A percentile compares a stretch with the other conserved stretches of the same genome.
Conservation (phyloP, 2,888 invertebrate species). For the Anthophora plumipes region DNA sequence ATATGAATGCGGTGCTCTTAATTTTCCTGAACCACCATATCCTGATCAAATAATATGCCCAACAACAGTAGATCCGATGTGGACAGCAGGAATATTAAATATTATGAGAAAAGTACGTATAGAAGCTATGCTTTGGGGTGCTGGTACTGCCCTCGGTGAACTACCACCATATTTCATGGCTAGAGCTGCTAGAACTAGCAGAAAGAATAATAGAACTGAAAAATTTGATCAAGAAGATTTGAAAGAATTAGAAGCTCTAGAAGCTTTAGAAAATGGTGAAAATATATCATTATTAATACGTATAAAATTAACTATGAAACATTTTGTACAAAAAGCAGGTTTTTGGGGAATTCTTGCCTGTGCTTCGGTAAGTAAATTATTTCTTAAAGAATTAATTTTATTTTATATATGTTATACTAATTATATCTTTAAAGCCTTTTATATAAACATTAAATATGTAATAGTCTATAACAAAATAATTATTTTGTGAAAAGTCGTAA, state of each 20-base stretch:
- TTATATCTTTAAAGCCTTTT: background rate
- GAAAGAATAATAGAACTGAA: slow-evolving; percentile 81
- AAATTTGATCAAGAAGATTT: slow-evolving; percentile 89
- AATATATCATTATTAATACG: slow-evolving; percentile 89
- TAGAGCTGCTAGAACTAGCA: slow-evolving; percentile 91
- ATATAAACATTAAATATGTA: background rate
- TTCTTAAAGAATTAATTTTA: background rate
- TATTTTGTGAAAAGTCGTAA: background rate
- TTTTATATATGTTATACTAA: background rate
- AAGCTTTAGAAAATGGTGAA: slow-evolving; percentile 87
- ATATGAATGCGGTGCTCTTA: slow-evolving; percentile 97
- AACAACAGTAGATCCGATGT: slow-evolving; percentile 87
- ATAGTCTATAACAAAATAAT: background rate
- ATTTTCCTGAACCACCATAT: slow-evolving; percentile 99
- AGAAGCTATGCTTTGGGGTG: slow-evolving; percentile 99
- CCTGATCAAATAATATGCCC: slow-evolving; percentile 99
- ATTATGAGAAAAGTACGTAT: slow-evolving; percentile 98
- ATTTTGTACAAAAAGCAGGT: slow-evolving; percentile 96
- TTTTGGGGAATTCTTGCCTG: slow-evolving; percentile 98
- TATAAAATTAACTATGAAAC: slow-evolving; percentile 94
- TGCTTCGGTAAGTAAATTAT: slow-evolving; percentile 90
- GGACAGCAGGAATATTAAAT: slow-evolving; percentile 93
- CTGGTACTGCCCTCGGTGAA: slow-evolving; percentile 99
- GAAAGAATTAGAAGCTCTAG: slow-evolving; percentile 90
- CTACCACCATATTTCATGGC: slow-evolving; percentile 99